Evolutionary conservation across 1,140 invertebrate species (phyloP).

Genomic region (Triops longicaudatus): DNA sequence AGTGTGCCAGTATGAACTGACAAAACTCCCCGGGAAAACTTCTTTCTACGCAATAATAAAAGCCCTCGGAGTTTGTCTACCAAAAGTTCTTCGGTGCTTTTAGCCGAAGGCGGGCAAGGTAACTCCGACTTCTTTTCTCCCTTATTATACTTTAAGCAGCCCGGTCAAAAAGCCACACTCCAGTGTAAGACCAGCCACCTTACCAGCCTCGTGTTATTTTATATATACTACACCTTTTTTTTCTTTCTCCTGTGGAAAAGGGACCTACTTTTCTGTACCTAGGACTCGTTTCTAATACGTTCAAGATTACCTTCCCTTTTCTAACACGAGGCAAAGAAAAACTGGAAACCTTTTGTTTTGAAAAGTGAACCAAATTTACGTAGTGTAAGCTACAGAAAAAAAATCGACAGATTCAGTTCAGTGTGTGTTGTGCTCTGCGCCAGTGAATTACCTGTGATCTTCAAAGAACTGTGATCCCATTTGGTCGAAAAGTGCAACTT

Average conservation of each 20-base stretch:
- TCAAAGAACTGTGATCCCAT: too few species aligned
- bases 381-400: too few species aligned
- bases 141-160: neutral
- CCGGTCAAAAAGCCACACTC: constrained; percentile 1
- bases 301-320: neutral
- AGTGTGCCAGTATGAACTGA: too few species aligned
- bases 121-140: neutral
- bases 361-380: too few species aligned
- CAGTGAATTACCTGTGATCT: too few species aligned
- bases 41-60: neutral
- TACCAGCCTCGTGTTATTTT: neutral
- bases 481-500: too few species aligned
- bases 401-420: too few species aligned
- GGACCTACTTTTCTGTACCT: neutral
- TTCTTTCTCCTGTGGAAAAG: neutral
- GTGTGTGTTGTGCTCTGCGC: too few species aligned
- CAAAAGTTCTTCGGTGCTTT: neutral
- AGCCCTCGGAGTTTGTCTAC: neutral
- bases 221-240: too few species aligned
- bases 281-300: neutral
- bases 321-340: too few species aligned
- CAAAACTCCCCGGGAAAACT: neutral
- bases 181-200: neutral
- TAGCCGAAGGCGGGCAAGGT: neutral
- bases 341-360: too few species aligned